These are phyloP conservation scores for Mesorhabditis sp. DNA, from an alignment of 2,888 invertebrate genomes.

Conservation along the genomic window DNA sequence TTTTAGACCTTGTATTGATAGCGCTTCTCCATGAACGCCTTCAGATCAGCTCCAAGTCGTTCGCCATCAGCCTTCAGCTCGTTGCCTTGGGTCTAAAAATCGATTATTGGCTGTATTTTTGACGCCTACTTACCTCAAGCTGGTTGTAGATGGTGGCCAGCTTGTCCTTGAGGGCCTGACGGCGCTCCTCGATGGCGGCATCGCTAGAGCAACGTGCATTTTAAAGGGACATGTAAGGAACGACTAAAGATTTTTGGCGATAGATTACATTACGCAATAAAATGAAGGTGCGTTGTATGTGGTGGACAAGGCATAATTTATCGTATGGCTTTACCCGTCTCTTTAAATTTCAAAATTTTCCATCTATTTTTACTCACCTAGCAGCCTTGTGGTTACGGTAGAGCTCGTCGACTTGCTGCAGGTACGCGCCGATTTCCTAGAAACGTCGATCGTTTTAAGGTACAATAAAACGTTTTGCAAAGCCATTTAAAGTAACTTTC, in stretches of 20 bases:
- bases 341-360: neutral
- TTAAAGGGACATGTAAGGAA: no score
- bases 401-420: constrained; percentile 3
- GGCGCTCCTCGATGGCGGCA: neutral
- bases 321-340: no score
- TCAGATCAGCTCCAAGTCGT: neutral
- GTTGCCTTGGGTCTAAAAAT: neutral
- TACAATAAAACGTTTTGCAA: no score
- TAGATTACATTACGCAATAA: no score
- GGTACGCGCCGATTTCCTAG: constrained; percentile 4
- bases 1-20: neutral
- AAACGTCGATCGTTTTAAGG: neutral
- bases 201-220: neutral
- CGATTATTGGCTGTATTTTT: neutral
- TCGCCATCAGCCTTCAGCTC: neutral
- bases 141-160: neutral
- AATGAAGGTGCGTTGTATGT: no score
- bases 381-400: neutral
- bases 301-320: no score
- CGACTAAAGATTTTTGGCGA: no score
- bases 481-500: no score
- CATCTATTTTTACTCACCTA: neutral
- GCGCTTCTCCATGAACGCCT: neutral
- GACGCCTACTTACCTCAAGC: neutral
- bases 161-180: constrained; percentile 6